Evolutionary conservation across 2,797 vertebrate species (phyloP), one percentile per base, ranked within the genome.

Genomic region (Ctenosaura bakeri): DNA sequence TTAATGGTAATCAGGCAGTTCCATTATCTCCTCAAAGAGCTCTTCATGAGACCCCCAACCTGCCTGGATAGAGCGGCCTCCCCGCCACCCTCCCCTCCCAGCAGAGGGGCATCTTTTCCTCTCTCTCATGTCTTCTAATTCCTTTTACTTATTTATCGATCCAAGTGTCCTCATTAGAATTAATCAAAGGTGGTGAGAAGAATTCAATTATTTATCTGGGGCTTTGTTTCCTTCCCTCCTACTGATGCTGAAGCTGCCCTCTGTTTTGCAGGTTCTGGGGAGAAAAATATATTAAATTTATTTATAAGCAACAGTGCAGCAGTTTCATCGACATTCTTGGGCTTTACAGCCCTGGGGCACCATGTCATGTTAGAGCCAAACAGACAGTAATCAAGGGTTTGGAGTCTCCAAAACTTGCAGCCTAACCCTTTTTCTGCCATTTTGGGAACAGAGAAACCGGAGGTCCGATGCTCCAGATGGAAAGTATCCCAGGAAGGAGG

Each of bases 81-180:
- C 18, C 24, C 7, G 22, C 32, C n/a, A 4, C 7, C 54, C 9
- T 7, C 24, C 62, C 42, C 20, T 22, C 83, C 22, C 84, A 86
- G 84, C 84, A 38, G 64, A 74, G 66, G n/a, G 12, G 22, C 32
- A 52, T 12, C 50, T 29, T 13, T 26, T n/a, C 38, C 56, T 12
- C 52, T 56, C 9, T 13, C 77, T 80, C 86, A 52, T 69, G 62
- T 69, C 54, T 73, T 42, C 38, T 56, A 42, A 73, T 42, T 56
- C 77, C 1, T 6, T 74, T 73, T 20, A 83, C 76, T 88, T 80
- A 56, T 88, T 82, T 74, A 89, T 83, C 18, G 6, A 76, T 24
- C 35, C 35, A 59, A 76, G 38, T 9, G 38, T 76, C 69, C 80
- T 74, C 88, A 14, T 89, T 83, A 89, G 87, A 62, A 59, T 74